These are phyloP conservation scores for Ormyrus nitidulus DNA, from an alignment of 2,888 invertebrate species.

Conservation along the genomic window DNA sequence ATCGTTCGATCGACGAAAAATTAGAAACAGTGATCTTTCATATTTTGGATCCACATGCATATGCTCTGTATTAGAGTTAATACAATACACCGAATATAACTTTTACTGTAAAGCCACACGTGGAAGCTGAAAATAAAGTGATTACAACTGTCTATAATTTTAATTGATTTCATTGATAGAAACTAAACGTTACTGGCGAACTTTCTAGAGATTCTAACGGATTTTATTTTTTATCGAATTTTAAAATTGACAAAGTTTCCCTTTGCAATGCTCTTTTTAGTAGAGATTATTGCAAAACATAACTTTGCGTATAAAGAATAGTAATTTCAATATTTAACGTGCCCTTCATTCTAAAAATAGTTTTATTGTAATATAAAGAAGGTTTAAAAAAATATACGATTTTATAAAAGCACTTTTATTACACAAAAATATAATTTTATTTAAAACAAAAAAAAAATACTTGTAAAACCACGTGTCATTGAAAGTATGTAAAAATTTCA, in stretches of 20 bases:
- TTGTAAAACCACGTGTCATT: not conserved
- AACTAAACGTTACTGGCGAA: not conserved
- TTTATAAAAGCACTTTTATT: conserved; percentile 18
- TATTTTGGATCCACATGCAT: conserved; percentile 67
- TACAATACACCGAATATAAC: conserved; percentile 68
- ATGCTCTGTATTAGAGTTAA: conserved; percentile 70
- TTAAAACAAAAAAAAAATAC: conserved; percentile 11
- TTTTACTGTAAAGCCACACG: conserved; percentile 72
- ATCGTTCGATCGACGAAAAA: conserved; percentile 57
- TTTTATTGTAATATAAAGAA: no score
- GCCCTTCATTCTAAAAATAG: no score
- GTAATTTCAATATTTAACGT: no score
- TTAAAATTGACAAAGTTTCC: no score
- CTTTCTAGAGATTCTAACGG: not conserved
- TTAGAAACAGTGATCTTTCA: conserved; percentile 51
- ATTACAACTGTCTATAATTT: conserved; percentile 69
- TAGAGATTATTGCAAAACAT: no score
- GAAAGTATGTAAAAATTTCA: no score
- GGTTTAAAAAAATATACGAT: not conserved
- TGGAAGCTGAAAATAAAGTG: conserved; percentile 73
- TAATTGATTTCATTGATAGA: conserved; percentile 47
- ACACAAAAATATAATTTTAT: conserved; percentile 6
- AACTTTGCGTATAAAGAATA: no score
- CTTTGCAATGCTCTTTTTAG: no score
- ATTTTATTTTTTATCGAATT: no score